These are phyloP conservation scores for Anisognathus igniventris DNA, from an alignment of 2,797 vertebrate species.

Conservation along the genomic window DNA sequence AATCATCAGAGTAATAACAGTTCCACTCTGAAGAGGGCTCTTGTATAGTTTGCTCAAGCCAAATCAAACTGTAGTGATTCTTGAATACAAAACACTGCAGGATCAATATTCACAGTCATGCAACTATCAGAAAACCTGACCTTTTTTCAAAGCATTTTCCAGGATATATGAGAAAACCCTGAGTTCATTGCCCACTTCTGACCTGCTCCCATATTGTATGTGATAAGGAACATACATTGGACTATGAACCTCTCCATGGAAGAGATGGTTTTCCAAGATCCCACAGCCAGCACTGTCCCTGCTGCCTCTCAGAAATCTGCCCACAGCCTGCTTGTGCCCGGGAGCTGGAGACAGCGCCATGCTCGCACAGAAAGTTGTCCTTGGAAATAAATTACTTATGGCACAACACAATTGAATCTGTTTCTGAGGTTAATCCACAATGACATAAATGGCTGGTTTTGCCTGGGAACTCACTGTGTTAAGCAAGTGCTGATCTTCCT, in stretches of 20 bases:
- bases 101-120: background rate
- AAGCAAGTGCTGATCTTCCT: background rate
- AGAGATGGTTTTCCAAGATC: background rate
- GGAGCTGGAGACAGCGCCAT: background rate
- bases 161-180: background rate
- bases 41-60: background rate
- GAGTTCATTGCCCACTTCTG: background rate
- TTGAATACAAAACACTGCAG: background rate
- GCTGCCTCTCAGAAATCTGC: background rate
- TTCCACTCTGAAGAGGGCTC: background rate
- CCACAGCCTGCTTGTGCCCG: accelerated
- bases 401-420: background rate
- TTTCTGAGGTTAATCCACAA: background rate
- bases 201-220: accelerated
- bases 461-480: background rate
- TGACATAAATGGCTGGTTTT: background rate
- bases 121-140: background rate
- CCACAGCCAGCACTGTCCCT: background rate
- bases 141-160: background rate
- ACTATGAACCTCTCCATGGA: background rate
- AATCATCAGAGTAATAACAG: slow-evolving; percentile 48
- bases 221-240: background rate
- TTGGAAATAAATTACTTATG: slow-evolving; percentile 3
- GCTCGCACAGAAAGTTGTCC: background rate
- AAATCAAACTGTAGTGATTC: background rate